A percentile compares a stretch with the other conserved stretches of the same genome.
phyloP scores from a whole-genome alignment of 2,888 invertebrate species.

The Cyaniris semiargus region DNA sequence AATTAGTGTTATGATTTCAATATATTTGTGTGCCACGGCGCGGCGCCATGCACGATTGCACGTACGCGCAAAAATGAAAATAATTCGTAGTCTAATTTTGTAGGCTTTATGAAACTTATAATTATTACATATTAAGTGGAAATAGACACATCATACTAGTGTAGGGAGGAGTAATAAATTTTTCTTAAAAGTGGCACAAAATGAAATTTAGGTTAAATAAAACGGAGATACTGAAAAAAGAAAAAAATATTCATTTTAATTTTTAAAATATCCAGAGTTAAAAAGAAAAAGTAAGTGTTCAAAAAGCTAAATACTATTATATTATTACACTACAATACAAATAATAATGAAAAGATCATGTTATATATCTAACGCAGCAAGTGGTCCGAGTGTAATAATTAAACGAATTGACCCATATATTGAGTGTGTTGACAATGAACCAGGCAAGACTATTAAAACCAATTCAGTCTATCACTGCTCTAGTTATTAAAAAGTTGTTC shows the following conservation, averaged over 20 bases:
- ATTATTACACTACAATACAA: not conserved
- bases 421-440: conserved; percentile 39
- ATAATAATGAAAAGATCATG: not conserved
- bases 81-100: too few species aligned
- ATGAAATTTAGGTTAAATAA: not conserved
- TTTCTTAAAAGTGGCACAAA: too few species aligned
- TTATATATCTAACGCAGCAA: not conserved
- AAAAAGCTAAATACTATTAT: not conserved
- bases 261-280: not conserved
- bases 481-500: conserved; percentile 5
- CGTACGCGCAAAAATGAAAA: too few species aligned
- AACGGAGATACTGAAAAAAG: not conserved
- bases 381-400: not conserved
- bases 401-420: conserved; percentile 22
- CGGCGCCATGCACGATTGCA: not conserved
- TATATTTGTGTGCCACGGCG: not conserved
- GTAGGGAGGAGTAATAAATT: not conserved
- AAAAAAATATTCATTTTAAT: not conserved
- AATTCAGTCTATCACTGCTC: conserved; percentile 7
- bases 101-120: too few species aligned
- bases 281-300: not conserved
- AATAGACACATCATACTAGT: not conserved
- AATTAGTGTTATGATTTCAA: not conserved
- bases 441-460: conserved; percentile 33
- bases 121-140: not conserved